These are phyloP conservation scores for Peribatodes rhomboidaria DNA, from an alignment of 2,888 invertebrate species.

Conservation along the genomic window DNA sequence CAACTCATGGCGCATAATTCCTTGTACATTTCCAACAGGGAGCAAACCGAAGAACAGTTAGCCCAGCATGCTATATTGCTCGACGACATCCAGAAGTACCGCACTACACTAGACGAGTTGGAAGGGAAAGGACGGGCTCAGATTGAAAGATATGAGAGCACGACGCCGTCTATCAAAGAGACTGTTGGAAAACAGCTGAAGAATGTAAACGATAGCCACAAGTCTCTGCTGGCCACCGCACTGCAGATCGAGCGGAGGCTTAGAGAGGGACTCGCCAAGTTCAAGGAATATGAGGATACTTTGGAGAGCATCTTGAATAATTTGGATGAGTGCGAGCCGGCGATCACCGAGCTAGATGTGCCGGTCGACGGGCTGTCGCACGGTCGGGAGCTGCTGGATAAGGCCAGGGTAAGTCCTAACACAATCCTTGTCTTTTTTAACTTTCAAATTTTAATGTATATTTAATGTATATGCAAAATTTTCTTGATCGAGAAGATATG, in stretches of 20 bases:
- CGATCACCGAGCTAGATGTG: slow-evolving; percentile 91
- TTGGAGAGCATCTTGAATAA: slow-evolving; percentile 94
- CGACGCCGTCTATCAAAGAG: slow-evolving; percentile 90
- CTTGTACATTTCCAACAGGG: slow-evolving; percentile 95
- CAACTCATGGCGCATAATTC: slow-evolving; percentile 98
- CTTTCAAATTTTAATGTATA: background rate
- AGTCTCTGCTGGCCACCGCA: slow-evolving; percentile 95
- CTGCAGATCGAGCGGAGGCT: slow-evolving; percentile 96
- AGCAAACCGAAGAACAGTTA: slow-evolving; percentile 96
- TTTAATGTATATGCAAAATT: too few relatives aligned
- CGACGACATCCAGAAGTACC: slow-evolving; percentile 93
- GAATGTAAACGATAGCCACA: slow-evolving; percentile 97
- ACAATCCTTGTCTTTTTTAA: background rate
- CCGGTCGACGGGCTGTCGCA: slow-evolving; percentile 91
- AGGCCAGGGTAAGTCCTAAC: slow-evolving; percentile 88
- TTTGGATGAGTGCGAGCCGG: slow-evolving; percentile 92
- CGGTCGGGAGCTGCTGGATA: slow-evolving; percentile 90
- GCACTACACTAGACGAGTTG: slow-evolving; percentile 92
- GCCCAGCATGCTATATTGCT: slow-evolving; percentile 93
- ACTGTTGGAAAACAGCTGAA: slow-evolving; percentile 94
- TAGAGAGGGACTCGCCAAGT: slow-evolving; percentile 95
- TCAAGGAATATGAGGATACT: slow-evolving; percentile 97
- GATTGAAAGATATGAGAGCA: slow-evolving; percentile 91
- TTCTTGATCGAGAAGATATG: too few relatives aligned
- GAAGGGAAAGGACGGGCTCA: slow-evolving; percentile 94